These are phyloP conservation scores for Neofelis nebulosa DNA, from an alignment of 2,113 vertebrate species.

Conservation along the genomic window DNA sequence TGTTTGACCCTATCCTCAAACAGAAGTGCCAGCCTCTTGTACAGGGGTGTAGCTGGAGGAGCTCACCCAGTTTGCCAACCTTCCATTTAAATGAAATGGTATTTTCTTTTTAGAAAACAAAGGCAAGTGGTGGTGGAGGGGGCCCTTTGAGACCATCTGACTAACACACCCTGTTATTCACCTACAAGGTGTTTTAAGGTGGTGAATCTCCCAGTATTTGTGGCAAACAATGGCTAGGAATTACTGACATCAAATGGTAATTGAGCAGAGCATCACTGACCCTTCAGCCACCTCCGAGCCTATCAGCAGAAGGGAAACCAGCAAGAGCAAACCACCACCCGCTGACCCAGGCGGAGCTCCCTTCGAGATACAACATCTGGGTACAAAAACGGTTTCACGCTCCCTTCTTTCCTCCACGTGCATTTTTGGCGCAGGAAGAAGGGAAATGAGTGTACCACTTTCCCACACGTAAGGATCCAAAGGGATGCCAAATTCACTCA, in stretches of 20 bases:
- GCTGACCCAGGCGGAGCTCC: accelerated
- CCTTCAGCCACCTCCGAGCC: neutral
- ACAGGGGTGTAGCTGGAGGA: accelerated
- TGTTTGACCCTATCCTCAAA: neutral
- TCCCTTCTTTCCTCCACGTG: constrained; percentile 58
- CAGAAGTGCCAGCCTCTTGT: neutral
- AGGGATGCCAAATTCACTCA: constrained; percentile 56
- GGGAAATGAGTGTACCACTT: constrained; percentile 60
- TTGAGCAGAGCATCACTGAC: neutral
- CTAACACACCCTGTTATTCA: neutral
- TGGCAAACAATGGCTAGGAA: neutral
- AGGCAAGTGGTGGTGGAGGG: neutral
- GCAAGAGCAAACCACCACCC: neutral
- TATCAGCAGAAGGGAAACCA: neutral
- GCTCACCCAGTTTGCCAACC: accelerated
- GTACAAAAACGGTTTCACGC: constrained; percentile 47
- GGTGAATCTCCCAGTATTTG: neutral
- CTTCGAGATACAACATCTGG: constrained; percentile 46
- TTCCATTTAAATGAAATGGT: neutral
- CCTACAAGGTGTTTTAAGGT: neutral
- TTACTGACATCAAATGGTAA: accelerated
- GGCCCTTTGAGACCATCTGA: neutral
- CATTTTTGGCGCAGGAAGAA: constrained; percentile 62
- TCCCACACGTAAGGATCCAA: constrained; percentile 52
- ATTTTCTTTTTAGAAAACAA: neutral